Evolutionary conservation across 2,888 invertebrate genomes (phyloP), one percentile per base, ranked within the genome.

Genomic region (Theretra japonica): DNA sequence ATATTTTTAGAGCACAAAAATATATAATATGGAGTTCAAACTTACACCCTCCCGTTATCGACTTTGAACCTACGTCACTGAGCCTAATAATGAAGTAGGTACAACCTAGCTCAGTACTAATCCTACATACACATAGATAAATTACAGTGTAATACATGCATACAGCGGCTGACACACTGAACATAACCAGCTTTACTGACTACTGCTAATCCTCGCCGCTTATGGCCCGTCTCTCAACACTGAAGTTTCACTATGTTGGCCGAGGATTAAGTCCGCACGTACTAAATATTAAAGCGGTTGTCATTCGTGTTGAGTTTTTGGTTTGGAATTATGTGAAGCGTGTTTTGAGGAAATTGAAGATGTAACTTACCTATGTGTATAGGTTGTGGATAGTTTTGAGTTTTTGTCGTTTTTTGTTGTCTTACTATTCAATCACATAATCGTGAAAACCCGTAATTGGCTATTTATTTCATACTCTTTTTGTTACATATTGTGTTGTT

Each of bases 181-280:
- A 33, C 60, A 60, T 60, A 60, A n/a, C 62, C n/a, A 62, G 62
- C 62, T 62, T 62, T 41, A 4, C 21, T 8, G 33, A 62, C 33
- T 21, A 41, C 41, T 53, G 53, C 53, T 62, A 62, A 62, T 62
- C 62, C 33, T n/a, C 1, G 15, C n/a, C 33, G 33, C 62, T 62
- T 62, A 62, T n/a, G 41, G 15, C 21, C 62, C 62, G n/a, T 62
- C 33, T 19, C 30, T 33, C 41, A 58, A 58, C 23, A 41, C 41
- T 41, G 62, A 62, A 62, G 41, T 62, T 62, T 62, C 33, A 33
- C 62, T 62, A 41, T 62, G 41, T 62, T 41, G n/a, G 62, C 11
- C 60, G 21, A 19, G 62, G 62, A 62, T 62, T 62, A 62, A 41
- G 33, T 41, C 4, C 21, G 41, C 4, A 21, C 21, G 62, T 62